phyloP scores from a whole-genome alignment of 2,888 invertebrate genomes.

The Catocala nupta region DNA sequence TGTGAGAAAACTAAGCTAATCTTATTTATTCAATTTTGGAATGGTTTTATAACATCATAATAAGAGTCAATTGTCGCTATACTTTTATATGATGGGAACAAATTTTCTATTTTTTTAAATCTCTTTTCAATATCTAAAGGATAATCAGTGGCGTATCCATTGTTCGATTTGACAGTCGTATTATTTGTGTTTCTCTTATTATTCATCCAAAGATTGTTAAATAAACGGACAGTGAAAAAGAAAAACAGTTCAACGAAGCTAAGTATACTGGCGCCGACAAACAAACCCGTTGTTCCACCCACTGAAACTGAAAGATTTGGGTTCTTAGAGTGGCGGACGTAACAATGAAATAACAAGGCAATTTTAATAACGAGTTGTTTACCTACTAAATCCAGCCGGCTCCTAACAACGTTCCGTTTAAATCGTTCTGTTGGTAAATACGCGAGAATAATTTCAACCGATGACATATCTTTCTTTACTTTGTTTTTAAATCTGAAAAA shows the following conservation, averaged over 20 bases:
- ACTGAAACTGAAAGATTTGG: slow-evolving; percentile 84
- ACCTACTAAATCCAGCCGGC: slow-evolving; percentile 90
- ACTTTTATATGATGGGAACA: too few relatives aligned
- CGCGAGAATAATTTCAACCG: slow-evolving; percentile 85
- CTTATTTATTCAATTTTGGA: background rate
- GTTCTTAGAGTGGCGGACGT: background rate
- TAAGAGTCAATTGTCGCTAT: background rate
- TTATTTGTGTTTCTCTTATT: slow-evolving; percentile 43
- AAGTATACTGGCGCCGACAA: slow-evolving; percentile 89
- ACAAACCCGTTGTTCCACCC: slow-evolving; percentile 89
- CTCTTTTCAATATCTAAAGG: background rate
- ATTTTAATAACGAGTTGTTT: slow-evolving; percentile 32
- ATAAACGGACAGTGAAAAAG: slow-evolving; percentile 87
- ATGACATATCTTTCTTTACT: slow-evolving; percentile 75
- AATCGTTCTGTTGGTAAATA: slow-evolving; percentile 89
- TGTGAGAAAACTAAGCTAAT: too few relatives aligned
- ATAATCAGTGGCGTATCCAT: background rate
- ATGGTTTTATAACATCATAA: background rate
- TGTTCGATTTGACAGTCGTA: background rate
- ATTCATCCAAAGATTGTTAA: slow-evolving; percentile 69
- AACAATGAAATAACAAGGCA: slow-evolving; percentile 1
- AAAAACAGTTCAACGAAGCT: slow-evolving; percentile 90
- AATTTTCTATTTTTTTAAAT: slow-evolving; percentile 15
- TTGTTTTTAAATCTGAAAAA: slow-evolving; percentile 53
- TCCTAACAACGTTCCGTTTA: slow-evolving; percentile 89